phyloP scores from a whole-genome alignment of 2,797 vertebrate genomes.

The Margarornis squamiger region DNA sequence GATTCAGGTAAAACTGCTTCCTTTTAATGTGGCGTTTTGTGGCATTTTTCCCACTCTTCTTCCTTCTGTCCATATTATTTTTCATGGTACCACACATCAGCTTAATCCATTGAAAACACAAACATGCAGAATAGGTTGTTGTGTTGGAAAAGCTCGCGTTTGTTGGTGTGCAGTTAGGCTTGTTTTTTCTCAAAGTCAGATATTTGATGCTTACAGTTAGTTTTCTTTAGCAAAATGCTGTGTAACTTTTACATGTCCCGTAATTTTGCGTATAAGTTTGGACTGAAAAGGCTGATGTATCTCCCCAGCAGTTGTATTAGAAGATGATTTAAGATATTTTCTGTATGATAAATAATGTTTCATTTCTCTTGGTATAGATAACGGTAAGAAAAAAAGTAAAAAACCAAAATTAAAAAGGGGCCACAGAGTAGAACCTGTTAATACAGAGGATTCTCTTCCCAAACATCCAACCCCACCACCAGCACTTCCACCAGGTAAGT shows the following conservation, averaged over 20 bases:
- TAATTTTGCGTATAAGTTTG: neutral
- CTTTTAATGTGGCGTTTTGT: neutral
- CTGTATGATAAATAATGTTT: neutral
- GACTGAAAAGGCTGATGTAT: neutral
- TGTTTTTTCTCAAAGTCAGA: neutral
- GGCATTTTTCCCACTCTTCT: neutral
- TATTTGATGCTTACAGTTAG: neutral
- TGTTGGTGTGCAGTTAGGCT: neutral
- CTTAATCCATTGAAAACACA: neutral
- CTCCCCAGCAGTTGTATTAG: neutral
- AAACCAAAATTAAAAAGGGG: conserved; percentile 90
- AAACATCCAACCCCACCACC: conserved; percentile 82
- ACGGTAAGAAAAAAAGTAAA: conserved; percentile 86
- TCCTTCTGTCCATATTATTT: neutral
- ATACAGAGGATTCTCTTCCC: conserved; percentile 78
- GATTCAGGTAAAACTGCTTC: conserved; percentile 75
- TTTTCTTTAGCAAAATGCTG: neutral
- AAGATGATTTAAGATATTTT: neutral
- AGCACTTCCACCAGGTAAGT: conserved; percentile 82
- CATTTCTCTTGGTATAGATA: conserved; percentile 69
- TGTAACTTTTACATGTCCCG: neutral
- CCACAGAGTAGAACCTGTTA: conserved; percentile 90
- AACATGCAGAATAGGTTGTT: neutral
- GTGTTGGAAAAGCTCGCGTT: neutral
- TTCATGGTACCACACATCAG: rapidly evolving